Conservation (phyloP, 1,140 invertebrate genomes). For the Drosophila ananassae region DNA sequence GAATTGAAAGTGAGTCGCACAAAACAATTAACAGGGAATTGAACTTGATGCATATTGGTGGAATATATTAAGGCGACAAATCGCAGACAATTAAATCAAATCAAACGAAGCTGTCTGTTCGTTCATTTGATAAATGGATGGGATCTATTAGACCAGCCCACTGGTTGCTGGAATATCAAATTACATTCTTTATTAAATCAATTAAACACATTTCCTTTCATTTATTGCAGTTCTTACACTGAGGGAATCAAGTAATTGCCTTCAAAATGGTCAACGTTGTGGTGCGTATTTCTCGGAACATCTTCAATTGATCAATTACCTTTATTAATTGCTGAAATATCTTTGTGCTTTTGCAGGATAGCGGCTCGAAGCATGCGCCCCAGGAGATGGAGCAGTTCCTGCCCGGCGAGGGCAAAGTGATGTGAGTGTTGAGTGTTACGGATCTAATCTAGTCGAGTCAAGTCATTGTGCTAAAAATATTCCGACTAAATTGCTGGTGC, state of each 20-base stretch:
- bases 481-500: slow-evolving; percentile 33
- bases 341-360: slow-evolving; percentile 50
- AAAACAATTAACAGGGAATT: slow-evolving; percentile 64
- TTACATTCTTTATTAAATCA: slow-evolving; percentile 41
- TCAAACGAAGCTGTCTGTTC: slow-evolving; percentile 29
- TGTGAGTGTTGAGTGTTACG: slow-evolving; percentile 53
- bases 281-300: slow-evolving; percentile 52
- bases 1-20: slow-evolving; percentile 64
- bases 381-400: slow-evolving; percentile 88
- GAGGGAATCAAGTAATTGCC: slow-evolving; percentile 21
- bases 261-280: slow-evolving; percentile 79
- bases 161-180: slow-evolving; percentile 31
- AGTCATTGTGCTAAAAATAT: slow-evolving; percentile 45
- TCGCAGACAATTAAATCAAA: slow-evolving; percentile 48
- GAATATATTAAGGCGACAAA: slow-evolving; percentile 21
- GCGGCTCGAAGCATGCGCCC: slow-evolving; percentile 70
- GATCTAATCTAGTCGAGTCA: background rate
- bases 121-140: slow-evolving; percentile 42
- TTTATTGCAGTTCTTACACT: slow-evolving; percentile 47
- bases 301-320: slow-evolving; percentile 15
- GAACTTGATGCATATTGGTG: slow-evolving; percentile 30
- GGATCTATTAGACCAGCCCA: slow-evolving; percentile 37
- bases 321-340: slow-evolving; percentile 36
- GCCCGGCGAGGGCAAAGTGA: slow-evolving; percentile 84
- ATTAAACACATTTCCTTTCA: slow-evolving; percentile 10